These are phyloP conservation scores for Strongylocentrotus purpuratus DNA, from an alignment of 35 echinoderm and acorn worm species.

Conservation along the genomic window DNA sequence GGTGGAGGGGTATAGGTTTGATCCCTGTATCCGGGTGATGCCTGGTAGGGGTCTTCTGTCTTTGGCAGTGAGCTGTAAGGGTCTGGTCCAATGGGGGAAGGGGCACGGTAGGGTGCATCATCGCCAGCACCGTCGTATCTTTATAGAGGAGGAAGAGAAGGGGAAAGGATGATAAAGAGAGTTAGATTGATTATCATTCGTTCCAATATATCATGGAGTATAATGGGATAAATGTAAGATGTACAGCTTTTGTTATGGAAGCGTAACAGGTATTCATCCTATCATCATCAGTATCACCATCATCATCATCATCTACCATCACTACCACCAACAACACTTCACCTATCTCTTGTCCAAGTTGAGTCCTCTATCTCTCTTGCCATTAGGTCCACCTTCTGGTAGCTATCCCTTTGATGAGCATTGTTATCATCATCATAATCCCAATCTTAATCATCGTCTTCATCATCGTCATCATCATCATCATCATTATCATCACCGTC, in stretches of 20 bases:
- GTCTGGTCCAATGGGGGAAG: background rate
- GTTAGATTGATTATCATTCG: background rate
- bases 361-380: background rate
- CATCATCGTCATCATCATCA: constrained; percentile 4
- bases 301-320: background rate
- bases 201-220: background rate
- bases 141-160: background rate
- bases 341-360: background rate
- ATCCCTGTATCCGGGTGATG: constrained; percentile 28
- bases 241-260: background rate
- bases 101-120: background rate
- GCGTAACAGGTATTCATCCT: too few relatives aligned
- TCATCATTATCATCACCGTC: background rate
- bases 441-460: background rate
- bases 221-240: background rate
- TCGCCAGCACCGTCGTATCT: constrained; percentile 35
- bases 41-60: constrained; percentile 35
- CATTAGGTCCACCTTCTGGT: background rate
- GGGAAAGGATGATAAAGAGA: background rate
- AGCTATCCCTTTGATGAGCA: background rate
- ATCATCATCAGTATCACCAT: background rate
- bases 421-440: background rate
- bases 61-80: constrained; percentile 29
- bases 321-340: background rate
- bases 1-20: constrained; percentile 25